phyloP scores from a whole-genome alignment of 2,888 invertebrate genomes.

The Brachypalpus laphriformis region DNA sequence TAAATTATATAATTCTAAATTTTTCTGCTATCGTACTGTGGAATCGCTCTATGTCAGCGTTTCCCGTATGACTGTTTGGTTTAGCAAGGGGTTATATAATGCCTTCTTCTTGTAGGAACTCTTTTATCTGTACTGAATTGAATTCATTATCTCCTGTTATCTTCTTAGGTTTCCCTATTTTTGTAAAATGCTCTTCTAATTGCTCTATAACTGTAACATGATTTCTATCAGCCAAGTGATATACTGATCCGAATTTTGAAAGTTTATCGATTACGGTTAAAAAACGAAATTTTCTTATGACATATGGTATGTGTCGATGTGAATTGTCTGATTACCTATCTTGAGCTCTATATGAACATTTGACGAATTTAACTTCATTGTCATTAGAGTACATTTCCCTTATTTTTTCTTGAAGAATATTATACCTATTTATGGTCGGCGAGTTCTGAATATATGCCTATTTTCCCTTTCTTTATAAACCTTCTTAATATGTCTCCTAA shows the following conservation, averaged over 20 bases:
- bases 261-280: background rate
- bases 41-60: too few relatives aligned
- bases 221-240: too few relatives aligned
- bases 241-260: slow-evolving; percentile 4
- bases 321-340: background rate
- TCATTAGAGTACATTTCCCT: too few relatives aligned
- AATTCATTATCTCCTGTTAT: slow-evolving; percentile 3
- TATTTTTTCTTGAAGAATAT: too few relatives aligned
- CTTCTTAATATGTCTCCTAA: too few relatives aligned
- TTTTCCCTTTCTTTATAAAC: too few relatives aligned
- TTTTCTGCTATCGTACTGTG: background rate
- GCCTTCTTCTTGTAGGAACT: background rate
- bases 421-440: too few relatives aligned
- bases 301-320: background rate
- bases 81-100: background rate
- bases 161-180: background rate
- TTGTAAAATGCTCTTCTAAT: background rate
- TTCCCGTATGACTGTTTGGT: too few relatives aligned
- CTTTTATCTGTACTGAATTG: background rate
- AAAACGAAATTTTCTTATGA: background rate
- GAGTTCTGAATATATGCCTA: too few relatives aligned
- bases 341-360: too few relatives aligned
- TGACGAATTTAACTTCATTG: too few relatives aligned
- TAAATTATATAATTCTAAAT: background rate
- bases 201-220: too few relatives aligned